These are phyloP conservation scores for Leptinotarsa juncta DNA, from an alignment of 2,888 invertebrate genomes.

Conservation along the genomic window DNA sequence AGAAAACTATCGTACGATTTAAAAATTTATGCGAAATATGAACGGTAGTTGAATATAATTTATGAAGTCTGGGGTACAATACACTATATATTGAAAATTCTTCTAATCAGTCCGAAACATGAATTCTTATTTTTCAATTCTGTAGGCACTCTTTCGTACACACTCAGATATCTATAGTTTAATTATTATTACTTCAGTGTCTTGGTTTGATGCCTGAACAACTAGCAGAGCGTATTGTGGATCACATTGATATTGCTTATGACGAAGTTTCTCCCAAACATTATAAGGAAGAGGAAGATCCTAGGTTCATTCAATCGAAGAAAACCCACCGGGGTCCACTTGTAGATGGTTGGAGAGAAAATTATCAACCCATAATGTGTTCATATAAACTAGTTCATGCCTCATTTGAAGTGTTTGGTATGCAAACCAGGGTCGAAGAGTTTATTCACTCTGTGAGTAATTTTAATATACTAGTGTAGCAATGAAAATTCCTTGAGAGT, in stretches of 20 bases:
- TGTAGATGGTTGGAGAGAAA: slow-evolving; percentile 84
- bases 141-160: too few relatives aligned
- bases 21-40: too few relatives aligned
- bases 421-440: slow-evolving; percentile 90
- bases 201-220: slow-evolving; percentile 79
- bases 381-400: slow-evolving; percentile 90
- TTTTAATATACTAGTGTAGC: not conserved
- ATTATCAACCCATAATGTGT: slow-evolving; percentile 87
- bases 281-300: slow-evolving; percentile 91
- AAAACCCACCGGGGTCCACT: slow-evolving; percentile 88
- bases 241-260: slow-evolving; percentile 87
- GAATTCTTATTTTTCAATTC: too few relatives aligned
- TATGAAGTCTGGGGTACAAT: too few relatives aligned
- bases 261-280: slow-evolving; percentile 88
- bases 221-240: slow-evolving; percentile 78
- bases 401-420: slow-evolving; percentile 92
- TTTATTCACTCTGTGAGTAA: slow-evolving; percentile 82
- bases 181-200: slow-evolving; percentile 70
- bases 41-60: too few relatives aligned
- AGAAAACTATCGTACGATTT: too few relatives aligned
- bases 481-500: not conserved
- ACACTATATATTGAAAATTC: too few relatives aligned
- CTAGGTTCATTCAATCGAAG: slow-evolving; percentile 83
- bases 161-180: not conserved
- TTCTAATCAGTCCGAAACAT: too few relatives aligned